Percentiles rank a stretch among this genome's conserved stretches.
phyloP scores from a whole-genome alignment of 2,113 vertebrate genomes.

The Ellobius talpinus region DNA sequence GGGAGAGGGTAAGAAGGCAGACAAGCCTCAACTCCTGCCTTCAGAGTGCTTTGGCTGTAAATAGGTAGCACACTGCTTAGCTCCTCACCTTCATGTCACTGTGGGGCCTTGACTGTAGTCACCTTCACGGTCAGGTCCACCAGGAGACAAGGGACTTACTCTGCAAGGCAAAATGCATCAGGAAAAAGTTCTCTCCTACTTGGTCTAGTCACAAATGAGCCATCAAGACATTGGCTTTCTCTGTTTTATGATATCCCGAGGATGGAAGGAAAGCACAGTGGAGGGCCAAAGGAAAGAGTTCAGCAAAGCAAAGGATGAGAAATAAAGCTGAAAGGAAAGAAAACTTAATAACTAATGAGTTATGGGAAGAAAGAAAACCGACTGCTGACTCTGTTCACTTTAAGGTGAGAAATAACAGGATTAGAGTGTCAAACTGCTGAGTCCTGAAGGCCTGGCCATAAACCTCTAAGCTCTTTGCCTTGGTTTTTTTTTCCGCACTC shows the following conservation, averaged over 20 bases:
- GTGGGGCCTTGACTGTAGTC: neutral
- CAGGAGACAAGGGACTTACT: neutral
- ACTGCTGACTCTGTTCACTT: slow-evolving; percentile 66
- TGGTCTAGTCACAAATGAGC: slow-evolving; percentile 8
- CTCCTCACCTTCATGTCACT: neutral
- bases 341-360: neutral
- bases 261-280: fast-evolving
- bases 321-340: neutral
- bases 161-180: neutral
- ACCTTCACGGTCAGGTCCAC: neutral
- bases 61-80: neutral
- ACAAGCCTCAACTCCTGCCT: neutral
- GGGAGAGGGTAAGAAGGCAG: neutral
- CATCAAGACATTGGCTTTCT: neutral
- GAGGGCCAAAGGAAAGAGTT: neutral
- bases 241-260: neutral
- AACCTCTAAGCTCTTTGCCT: slow-evolving; percentile 61
- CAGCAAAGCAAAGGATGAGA: neutral
- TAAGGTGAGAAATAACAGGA: slow-evolving; percentile 79
- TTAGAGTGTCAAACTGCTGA: slow-evolving; percentile 81
- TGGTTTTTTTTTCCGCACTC: slow-evolving; percentile 46
- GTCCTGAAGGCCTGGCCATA: slow-evolving; percentile 72
- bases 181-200: neutral
- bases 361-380: neutral
- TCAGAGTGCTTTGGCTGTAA: neutral